These are phyloP conservation scores for Eristalis tenax DNA, from an alignment of 2,888 invertebrate genomes.

Conservation along the genomic window DNA sequence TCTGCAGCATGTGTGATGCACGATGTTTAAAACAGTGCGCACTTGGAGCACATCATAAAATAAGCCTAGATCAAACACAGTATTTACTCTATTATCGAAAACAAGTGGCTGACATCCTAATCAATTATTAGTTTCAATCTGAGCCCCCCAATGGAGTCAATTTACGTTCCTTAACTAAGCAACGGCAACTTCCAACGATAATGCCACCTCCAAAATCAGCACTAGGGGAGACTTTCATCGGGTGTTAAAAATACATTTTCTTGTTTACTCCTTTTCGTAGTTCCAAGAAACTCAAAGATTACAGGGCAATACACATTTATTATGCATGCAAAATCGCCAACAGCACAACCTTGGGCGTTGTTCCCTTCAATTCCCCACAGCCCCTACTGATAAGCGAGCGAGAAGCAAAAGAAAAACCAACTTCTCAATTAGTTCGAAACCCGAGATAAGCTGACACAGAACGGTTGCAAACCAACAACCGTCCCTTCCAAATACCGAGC, in stretches of 20 bases:
- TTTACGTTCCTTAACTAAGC: background rate
- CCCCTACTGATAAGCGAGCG: conserved; percentile 43
- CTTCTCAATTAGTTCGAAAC: background rate
- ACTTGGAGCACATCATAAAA: too few relatives aligned
- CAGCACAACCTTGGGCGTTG: conserved; percentile 50
- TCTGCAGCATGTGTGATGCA: too few relatives aligned
- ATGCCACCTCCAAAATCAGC: background rate
- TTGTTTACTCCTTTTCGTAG: background rate
- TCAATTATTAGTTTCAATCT: background rate
- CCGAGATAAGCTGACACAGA: conserved; percentile 37
- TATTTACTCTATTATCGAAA: too few relatives aligned
- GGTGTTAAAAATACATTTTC: background rate
- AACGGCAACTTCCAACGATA: background rate
- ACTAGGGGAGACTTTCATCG: background rate
- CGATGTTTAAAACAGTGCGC: too few relatives aligned
- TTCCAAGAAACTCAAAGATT: background rate
- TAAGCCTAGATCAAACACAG: too few relatives aligned
- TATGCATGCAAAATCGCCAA: conserved; percentile 5
- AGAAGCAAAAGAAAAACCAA: background rate
- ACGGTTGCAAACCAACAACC: conserved; percentile 2
- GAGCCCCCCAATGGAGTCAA: background rate
- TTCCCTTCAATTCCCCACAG: conserved; percentile 18
- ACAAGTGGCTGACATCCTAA: background rate
- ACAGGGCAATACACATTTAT: background rate
- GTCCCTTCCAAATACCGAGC: background rate